Base-by-base conservation (phyloP, 2,113 vertebrate genomes). In the Syrrhaptes paradoxus region DNA sequence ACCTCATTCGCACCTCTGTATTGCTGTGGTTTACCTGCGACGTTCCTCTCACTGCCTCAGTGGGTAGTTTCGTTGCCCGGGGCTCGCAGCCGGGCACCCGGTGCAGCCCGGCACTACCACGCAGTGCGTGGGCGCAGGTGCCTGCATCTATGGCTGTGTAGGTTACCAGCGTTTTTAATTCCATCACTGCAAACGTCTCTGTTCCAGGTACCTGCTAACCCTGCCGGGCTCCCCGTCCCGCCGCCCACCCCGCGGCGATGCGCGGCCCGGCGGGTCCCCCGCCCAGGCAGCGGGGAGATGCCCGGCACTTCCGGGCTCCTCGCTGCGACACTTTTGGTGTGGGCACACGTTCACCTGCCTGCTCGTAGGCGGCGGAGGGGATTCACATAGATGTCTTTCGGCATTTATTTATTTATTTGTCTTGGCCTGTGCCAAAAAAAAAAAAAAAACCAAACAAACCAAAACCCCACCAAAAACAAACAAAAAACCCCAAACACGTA, bases 1-100 rank as follows among this genome's bases (percentile, higher is more conserved):
- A 95, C 71, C 84, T 93, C 34, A 1, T 29, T 38, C 52, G 13
- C 75, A 86, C 92, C 72, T 87, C 65, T 51, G 73, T 71, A 2
- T 45, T 70, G 85, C 88, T 91, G 87, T 26, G 89, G 46, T 89
- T 57, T 45, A 81, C 94, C 93, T 89, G 94, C 75, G 76, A 74
- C 57, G 4, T 32, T 86, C 48, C 85, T 55, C 67, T 43, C 86
- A n/a, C 49, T 59, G 46, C 93, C 90, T 20, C 31, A 6, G 55
- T 0, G 91, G 74, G 90, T 51, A 24, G 34, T 76, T 96, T 67
- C 18, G 6, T 11, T 86, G 94, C 46, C 51, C 31, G 52, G 78
- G 79, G 81, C 24, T 68, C 55, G 79, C 74, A 12, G 38, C 2
- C 17, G 52, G 67, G 91, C 89, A 43, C 84, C 81, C 31, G n/a